Base-by-base conservation (phyloP, 2,888 invertebrate species). In the Hyles lineata region DNA sequence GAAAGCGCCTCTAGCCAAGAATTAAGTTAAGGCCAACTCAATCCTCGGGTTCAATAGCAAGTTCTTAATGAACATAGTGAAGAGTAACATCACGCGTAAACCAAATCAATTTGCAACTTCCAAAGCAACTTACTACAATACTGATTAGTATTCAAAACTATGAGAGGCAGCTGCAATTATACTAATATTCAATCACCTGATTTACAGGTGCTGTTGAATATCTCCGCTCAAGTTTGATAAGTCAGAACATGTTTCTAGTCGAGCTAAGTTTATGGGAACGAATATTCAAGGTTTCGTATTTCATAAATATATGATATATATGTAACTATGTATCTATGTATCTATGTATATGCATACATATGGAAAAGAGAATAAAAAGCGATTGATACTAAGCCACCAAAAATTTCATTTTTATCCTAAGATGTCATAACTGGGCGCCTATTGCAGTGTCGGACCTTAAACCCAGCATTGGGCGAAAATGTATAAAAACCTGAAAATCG, bases 171-270 rank as follows among this genome's bases (percentile, higher is more conserved):
- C 80, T 79, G 76, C 83, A 82, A 79, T 78, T 71, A 72, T 75
- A 85, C 85, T 78, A 85, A 85, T 86, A 86, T 86, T 85, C 86
- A 85, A 59, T 75, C 78, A 76, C 73, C 71, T 74, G 77, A 77
- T 81, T 80, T 77, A 77, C 78, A 71, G 75, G 75, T 80, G 75
- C 76, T 75, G 62, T 67, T 62, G 23, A 7, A 17, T 32, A 8
- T 15, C 43, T 21, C 35, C 2, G 17, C 52, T 52, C n/a, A 50
- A n/a, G 11, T 50, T 50, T 23, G 23, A 35, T 43, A 67, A 23
- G 23, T 67, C 23, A 21, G 15, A 35, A 50, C 50, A 23, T 50
- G 17, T 43, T 50, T 67, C 17, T 23, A 43, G 7, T 67, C 2
- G 6, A 17, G 23, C 15, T 15, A 50, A 15, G 2, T 67, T 19